phyloP scores from a whole-genome alignment of 2,888 invertebrate genomes.

The Drosophila falleni region DNA sequence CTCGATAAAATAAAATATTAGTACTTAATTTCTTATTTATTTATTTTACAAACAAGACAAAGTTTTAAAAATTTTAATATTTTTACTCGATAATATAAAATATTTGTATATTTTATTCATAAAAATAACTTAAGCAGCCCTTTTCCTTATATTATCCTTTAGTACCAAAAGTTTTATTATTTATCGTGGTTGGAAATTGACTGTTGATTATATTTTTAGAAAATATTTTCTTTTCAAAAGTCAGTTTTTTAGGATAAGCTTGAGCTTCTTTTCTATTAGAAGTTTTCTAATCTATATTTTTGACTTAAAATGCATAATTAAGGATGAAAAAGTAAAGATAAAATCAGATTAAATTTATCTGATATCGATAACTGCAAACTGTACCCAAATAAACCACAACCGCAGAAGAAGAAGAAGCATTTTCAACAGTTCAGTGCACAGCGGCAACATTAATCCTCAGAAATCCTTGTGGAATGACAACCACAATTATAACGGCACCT shows the following conservation, averaged over 20 bases:
- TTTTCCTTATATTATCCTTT: neutral
- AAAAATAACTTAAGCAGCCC: neutral
- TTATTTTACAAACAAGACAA: too few relatives aligned
- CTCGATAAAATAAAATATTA: too few relatives aligned
- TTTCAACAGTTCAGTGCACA: neutral
- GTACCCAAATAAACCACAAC: neutral
- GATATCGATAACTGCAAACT: neutral
- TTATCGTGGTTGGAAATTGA: neutral
- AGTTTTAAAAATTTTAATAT: too few relatives aligned
- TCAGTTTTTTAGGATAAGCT: too few relatives aligned
- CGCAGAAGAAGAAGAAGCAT: neutral
- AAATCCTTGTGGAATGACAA: slow-evolving; percentile 22
- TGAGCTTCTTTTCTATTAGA: too few relatives aligned
- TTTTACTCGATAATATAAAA: too few relatives aligned
- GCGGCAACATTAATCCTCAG: slow-evolving; percentile 8
- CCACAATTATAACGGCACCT: slow-evolving; percentile 11
- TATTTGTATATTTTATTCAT: too few relatives aligned
- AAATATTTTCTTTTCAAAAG: neutral
- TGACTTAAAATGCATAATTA: neutral
- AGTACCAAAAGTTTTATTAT: neutral
- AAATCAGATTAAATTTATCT: neutral
- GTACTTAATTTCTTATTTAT: too few relatives aligned
- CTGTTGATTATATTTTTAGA: neutral
- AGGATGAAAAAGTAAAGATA: neutral
- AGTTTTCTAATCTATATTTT: neutral